phyloP scores from a whole-genome alignment of 1,140 invertebrate species.

The Drosophila carrolli region DNA sequence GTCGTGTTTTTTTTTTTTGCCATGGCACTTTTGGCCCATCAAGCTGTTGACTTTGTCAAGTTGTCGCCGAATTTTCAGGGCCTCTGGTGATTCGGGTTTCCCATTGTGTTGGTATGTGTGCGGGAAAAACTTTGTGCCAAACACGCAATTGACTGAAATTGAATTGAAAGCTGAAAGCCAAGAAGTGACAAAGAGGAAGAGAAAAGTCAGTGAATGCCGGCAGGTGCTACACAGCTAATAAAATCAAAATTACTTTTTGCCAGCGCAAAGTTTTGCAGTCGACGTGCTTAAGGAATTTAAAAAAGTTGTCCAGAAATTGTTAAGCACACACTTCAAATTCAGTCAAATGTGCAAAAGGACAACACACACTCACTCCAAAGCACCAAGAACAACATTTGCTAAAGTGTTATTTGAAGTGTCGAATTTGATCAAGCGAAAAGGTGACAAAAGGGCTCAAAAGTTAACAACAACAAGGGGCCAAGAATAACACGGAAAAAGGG shows the following conservation, averaged over 20 bases:
- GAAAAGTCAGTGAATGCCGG: slow-evolving; percentile 48
- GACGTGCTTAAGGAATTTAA: slow-evolving; percentile 74
- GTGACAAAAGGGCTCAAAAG: slow-evolving; percentile 60
- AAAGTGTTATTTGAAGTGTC: slow-evolving; percentile 71
- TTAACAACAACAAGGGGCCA: slow-evolving; percentile 34
- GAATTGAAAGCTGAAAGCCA: slow-evolving; percentile 65
- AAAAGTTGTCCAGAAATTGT: slow-evolving; percentile 75
- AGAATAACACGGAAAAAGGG: slow-evolving; percentile 30
- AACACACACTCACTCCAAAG: slow-evolving; percentile 29
- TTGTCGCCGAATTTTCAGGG: slow-evolving; percentile 45
- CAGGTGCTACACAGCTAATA: slow-evolving; percentile 80
- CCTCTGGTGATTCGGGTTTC: slow-evolving; percentile 31
- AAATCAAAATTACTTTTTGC: slow-evolving; percentile 81
- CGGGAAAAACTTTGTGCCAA: slow-evolving; percentile 59
- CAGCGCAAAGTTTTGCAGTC: slow-evolving; percentile 48
- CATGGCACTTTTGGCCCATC: slow-evolving; percentile 26
- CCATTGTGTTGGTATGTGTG: slow-evolving; percentile 29
- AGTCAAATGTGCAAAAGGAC: slow-evolving; percentile 62
- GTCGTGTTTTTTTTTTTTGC: slow-evolving; percentile 23
- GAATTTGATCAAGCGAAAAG: slow-evolving; percentile 71
- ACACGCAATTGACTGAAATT: slow-evolving; percentile 70
- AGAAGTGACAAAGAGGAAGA: slow-evolving; percentile 11
- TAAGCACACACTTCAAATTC: slow-evolving; percentile 77
- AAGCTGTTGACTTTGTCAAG: slow-evolving; percentile 64
- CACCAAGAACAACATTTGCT: slow-evolving; percentile 28